Percentiles rank a stretch among this genome's conserved stretches.
These are phyloP conservation scores for Piscicola geometra DNA, from an alignment of 2,888 invertebrate species.

Conservation along the genomic window DNA sequence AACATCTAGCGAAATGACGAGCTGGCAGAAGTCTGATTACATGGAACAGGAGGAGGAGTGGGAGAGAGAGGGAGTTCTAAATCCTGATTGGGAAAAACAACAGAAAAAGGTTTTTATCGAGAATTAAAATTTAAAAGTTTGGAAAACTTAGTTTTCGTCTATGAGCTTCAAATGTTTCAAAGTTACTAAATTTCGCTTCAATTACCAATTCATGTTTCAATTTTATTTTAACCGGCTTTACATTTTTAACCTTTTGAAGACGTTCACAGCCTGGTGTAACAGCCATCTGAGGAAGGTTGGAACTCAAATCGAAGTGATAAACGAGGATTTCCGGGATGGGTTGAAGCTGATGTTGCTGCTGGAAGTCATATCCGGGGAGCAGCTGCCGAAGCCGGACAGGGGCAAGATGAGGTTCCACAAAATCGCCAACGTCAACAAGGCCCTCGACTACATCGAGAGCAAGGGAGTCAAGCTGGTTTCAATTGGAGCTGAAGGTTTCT, in stretches of 20 bases:
- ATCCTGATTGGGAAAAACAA: conserved; percentile 99
- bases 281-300: conserved; percentile 98
- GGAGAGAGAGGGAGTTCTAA: conserved; percentile 97
- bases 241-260: conserved; percentile 64
- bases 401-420: conserved; percentile 98
- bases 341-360: conserved; percentile 96
- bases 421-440: conserved; percentile 99
- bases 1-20: conserved; percentile 17
- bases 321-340: conserved; percentile 99
- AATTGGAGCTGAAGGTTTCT: conserved; percentile 91
- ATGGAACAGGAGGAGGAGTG: conserved; percentile 80
- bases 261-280: conserved; percentile 99
- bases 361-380: conserved; percentile 92
- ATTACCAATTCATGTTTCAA: too few species aligned
- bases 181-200: too few species aligned
- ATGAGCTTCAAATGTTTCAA: too few species aligned
- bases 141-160: background rate
- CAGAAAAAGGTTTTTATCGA: conserved; percentile 86
- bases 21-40: conserved; percentile 45
- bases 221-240: too few species aligned
- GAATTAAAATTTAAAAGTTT: background rate
- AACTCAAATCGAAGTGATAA: conserved; percentile 96
- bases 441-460: conserved; percentile 94
- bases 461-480: conserved; percentile 98
- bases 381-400: conserved; percentile 95